Evolutionary conservation across 1,140 invertebrate genomes (phyloP).

Genomic region (Apis mellifera): Amel_HAv3.1 CM009942.2:674001-674500

Average conservation of each 20-base stretch:
- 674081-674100: slow-evolving; percentile 89
- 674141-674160: slow-evolving; percentile 82
- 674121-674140: slow-evolving; percentile 81
- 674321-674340: background rate
- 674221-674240: slow-evolving; percentile 88
- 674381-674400: background rate
- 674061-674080: slow-evolving; percentile 88
- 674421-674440: background rate
- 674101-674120: slow-evolving; percentile 88
- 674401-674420: background rate
- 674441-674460: background rate
- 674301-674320: slow-evolving; percentile 85
- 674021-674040: slow-evolving; percentile 65
- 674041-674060: slow-evolving; percentile 84
- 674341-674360: too few relatives aligned
- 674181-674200: slow-evolving; percentile 89
- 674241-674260: slow-evolving; percentile 88
- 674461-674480: too few relatives aligned
- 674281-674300: slow-evolving; percentile 86
- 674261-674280: slow-evolving; percentile 90
- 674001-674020: slow-evolving; percentile 24
- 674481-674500: too few relatives aligned
- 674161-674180: slow-evolving; percentile 91
- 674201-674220: slow-evolving; percentile 89
- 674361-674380: background rate